Evolutionary conservation across 37 sponge, comb jelly and placozoan genomes (phyloP), one percentile per base, ranked within the genome.

Genomic region (Spongia lamella): DNA sequence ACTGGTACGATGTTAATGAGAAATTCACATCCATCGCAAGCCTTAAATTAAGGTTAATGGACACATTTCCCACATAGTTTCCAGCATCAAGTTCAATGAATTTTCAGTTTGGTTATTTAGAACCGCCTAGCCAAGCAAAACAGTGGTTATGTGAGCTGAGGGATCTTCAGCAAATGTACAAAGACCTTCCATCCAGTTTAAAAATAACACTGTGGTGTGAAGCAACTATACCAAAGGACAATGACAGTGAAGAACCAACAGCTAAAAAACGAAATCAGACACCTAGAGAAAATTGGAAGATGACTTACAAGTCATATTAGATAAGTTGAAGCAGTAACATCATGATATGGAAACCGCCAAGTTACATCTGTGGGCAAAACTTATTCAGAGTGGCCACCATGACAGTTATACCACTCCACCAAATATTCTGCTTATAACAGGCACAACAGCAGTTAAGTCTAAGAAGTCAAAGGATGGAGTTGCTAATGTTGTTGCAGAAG

Each of bases 131-230:
- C n/a, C n/a, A n/a, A n/a, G n/a, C 29, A 11, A 71, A 71, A 34
- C 72, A 34, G 4, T 71, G 72, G 72, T 15, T 71, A 7, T 11
- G 33, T 2, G 72, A 71, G 30, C 31, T 4, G 3, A 5, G 72
- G 17, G 72, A 71, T 20, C 22, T 71, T 38, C 7, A 52, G 2
- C 6, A 24, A 6, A 71, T 71, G 72, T 53, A 71, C 35, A 19
- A 3, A 2, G 7, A 6, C 25, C n/a, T 19, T 29, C 25, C 51
- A 20, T 17, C 21, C 3, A 5, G 37, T 32, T 15, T 9, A 16
- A 68, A 24, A 3, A 47, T 68, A 26, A 64, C 11, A 37, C 20
- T 64, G 33, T 68, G 69, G 69, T 68, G 69, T 68, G 69, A 68
- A 43, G 69, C 53, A 7, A 68, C 5, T 4, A 9, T 30, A 22